phyloP scores from a whole-genome alignment of 2,113 vertebrate species.

The Nipponia nippon region DNA sequence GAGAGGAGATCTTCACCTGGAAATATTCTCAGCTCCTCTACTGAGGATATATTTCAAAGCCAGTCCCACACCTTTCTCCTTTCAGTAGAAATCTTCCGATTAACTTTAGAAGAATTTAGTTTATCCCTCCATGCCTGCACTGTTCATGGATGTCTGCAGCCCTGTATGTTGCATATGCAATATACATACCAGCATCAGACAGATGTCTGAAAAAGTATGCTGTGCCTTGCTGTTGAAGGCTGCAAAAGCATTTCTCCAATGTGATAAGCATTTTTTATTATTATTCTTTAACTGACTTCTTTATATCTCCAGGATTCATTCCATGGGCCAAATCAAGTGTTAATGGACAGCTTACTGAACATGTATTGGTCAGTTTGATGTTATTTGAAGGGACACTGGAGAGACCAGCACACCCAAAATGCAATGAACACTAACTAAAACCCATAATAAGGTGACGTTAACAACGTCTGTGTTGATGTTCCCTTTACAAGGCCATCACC shows the following conservation, averaged over 20 bases:
- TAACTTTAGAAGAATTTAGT: not conserved
- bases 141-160: not conserved
- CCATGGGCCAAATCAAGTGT: not conserved
- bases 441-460: not conserved
- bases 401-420: not conserved
- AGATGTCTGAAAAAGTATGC: not conserved
- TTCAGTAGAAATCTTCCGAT: not conserved
- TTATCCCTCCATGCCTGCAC: not conserved
- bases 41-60: not conserved
- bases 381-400: not conserved
- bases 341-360: not conserved
- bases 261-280: not conserved
- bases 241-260: not conserved
- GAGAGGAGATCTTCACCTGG: not conserved
- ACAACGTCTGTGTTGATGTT: fast-evolving
- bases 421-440: not conserved
- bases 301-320: not conserved
- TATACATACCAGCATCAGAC: not conserved
- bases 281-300: not conserved
- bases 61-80: not conserved
- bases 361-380: not conserved
- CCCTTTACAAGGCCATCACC: not conserved
- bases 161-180: not conserved
- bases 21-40: not conserved
- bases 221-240: not conserved